A percentile compares a stretch with the other conserved stretches of the same genome.
Conservation (phyloP, 2,797 vertebrate species). For the Florisuga fusca region DNA sequence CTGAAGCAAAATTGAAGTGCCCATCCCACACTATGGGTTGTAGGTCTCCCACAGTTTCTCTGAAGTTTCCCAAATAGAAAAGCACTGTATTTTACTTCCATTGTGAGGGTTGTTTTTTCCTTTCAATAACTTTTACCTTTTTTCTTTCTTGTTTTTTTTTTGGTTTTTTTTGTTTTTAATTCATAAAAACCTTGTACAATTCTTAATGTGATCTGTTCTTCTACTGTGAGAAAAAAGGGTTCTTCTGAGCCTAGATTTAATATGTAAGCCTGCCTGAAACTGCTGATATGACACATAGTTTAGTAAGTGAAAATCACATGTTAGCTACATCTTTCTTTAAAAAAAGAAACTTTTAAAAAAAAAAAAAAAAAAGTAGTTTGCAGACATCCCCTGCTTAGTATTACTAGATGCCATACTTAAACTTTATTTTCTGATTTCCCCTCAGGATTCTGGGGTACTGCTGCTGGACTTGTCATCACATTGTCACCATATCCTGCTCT, state of each 20-base stretch:
- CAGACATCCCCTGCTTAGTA: conserved; percentile 55
- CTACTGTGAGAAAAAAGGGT: not conserved
- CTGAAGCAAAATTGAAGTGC: not conserved
- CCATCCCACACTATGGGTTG: not conserved
- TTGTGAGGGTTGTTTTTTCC: not conserved
- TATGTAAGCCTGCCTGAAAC: not conserved
- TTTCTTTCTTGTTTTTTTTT: not conserved
- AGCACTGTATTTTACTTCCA: not conserved
- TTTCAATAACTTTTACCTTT: not conserved
- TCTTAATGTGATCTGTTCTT: not conserved
- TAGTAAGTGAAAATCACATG: conserved; percentile 67
- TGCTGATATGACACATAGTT: conserved; percentile 45
- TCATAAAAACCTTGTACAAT: not conserved
- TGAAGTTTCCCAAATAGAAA: not conserved
- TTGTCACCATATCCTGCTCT: conserved; percentile 76
- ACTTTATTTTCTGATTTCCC: conserved; percentile 74
- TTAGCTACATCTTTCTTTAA: conserved; percentile 53
- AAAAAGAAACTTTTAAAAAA: conserved; percentile 13
- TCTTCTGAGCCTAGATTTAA: conserved; percentile 30
- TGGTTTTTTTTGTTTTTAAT: not conserved
- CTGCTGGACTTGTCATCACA: conserved; percentile 80
- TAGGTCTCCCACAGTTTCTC: not conserved
- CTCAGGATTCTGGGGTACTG: conserved; percentile 73
- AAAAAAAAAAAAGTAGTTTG: conserved; percentile 50
- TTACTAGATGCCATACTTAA: conserved; percentile 65